Evolutionary conservation across 2,113 vertebrate species (phyloP), one percentile per base, ranked within the genome.

Genomic region (Epinephelus cyanopodus): DNA sequence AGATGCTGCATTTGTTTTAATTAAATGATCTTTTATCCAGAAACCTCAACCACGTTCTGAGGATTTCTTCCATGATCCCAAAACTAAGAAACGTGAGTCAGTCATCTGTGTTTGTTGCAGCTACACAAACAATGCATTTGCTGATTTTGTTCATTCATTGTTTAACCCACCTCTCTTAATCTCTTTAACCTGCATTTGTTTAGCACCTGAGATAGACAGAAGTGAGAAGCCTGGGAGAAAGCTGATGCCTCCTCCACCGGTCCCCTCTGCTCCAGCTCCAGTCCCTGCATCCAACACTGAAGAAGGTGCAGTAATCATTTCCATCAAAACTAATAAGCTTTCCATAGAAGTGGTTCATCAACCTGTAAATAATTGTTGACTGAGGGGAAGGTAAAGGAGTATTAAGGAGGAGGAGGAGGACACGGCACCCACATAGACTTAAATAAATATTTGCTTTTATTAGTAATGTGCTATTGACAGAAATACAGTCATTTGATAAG

Each of bases 161-260:
- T 53, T 2, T 3, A 56, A 42, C 25, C 42, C 5, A 19, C 10
- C 21, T 57, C 18, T 39, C 1, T 12, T 52, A 8, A 17, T 58
- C 19, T 47, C 8, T 56, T 50, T 15, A 27, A 47, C 6, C 1
- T 0, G 14, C 15, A 6, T 45, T 42, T 23, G 14, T 52, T 62
- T 60, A 96, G 94, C 94, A 21, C 94, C 94, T 23, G 91, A 93
- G 65, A 79, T 95, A 9, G 80, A 93, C 53, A 90, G 95, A 68
- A 94, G 84, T 33, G 92, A 94, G 23, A 95, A 95, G 71, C 93
- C 95, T 14, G 91, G 91, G 60, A 95, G 83, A 19, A 91, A 81
- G 71, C 93, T 65, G 75, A 47, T 80, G 62, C 79, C 75, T 13
- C 75, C 88, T 2, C 74, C 84, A 45, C 67, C 45, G 1, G 54